phyloP scores from a whole-genome alignment of 2,797 vertebrate species.

The Trachurus trachurus region DNA sequence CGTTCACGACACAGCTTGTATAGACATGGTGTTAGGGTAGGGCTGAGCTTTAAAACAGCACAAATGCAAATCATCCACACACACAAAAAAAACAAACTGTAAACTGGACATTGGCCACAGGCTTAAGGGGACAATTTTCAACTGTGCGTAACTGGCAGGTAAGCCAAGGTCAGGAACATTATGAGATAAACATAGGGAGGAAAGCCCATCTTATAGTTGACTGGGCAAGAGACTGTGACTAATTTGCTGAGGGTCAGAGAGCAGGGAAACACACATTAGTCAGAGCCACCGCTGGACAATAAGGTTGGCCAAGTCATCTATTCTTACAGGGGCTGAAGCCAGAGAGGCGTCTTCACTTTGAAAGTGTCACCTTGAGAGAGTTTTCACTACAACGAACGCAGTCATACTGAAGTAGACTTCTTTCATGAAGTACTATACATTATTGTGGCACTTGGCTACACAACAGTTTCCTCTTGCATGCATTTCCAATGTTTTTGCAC shows the following conservation, averaged over 20 bases:
- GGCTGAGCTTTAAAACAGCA: slow-evolving; percentile 4
- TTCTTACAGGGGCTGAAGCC: slow-evolving; percentile 67
- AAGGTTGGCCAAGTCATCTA: slow-evolving; percentile 75
- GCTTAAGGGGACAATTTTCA: slow-evolving; percentile 66
- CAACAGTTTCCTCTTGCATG: slow-evolving; percentile 38
- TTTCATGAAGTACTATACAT: slow-evolving; percentile 53
- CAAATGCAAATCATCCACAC: slow-evolving; percentile 47
- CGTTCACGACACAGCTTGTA: slow-evolving; percentile 24
- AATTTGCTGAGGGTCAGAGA: slow-evolving; percentile 83
- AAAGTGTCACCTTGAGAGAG: slow-evolving; percentile 76
- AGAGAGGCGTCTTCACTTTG: slow-evolving; percentile 60
- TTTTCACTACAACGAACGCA: slow-evolving; percentile 50
- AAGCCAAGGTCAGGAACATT: slow-evolving; percentile 78
- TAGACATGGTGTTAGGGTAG: background rate
- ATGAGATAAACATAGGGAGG: slow-evolving; percentile 82
- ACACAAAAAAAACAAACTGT: slow-evolving; percentile 18
- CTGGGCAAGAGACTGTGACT: slow-evolving; percentile 79
- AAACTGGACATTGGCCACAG: slow-evolving; percentile 51
- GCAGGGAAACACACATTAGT: slow-evolving; percentile 86
- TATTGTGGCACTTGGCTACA: slow-evolving; percentile 38
- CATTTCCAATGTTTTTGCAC: slow-evolving; percentile 36
- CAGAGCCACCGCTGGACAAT: slow-evolving; percentile 78
- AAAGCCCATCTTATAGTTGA: slow-evolving; percentile 74
- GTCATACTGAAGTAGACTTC: slow-evolving; percentile 43
- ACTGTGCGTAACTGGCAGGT: slow-evolving; percentile 65